Conservation (phyloP, 1,140 invertebrate genomes). For the Wiebesia pumilae region DNA sequence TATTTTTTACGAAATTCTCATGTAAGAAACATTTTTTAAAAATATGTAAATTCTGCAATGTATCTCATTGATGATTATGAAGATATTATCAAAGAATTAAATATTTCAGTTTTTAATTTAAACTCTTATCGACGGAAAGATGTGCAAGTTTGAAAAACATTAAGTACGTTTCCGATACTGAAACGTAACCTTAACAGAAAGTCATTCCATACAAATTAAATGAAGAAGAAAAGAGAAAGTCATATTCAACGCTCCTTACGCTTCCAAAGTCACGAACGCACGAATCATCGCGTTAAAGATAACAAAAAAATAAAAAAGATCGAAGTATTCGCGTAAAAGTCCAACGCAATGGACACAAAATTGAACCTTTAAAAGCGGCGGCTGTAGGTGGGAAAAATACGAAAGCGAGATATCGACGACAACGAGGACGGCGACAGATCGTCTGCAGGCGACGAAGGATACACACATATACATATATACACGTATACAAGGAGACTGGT, state of each 20-base stretch:
- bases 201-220: neutral
- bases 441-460: constrained; percentile 37
- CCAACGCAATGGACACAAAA: neutral
- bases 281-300: neutral
- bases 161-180: neutral
- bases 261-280: neutral
- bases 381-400: constrained; percentile 5
- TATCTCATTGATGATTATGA: neutral
- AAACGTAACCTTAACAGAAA: neutral
- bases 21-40: too few species aligned
- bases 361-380: constrained; percentile 13
- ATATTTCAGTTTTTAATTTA: neutral
- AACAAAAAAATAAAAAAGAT: neutral
- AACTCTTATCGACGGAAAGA: neutral
- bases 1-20: neutral
- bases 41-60: neutral
- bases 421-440: neutral
- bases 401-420: constrained; percentile 28
- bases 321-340: constrained; percentile 11
- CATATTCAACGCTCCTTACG: neutral
- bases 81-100: neutral
- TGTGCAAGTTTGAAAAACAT: neutral
- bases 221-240: neutral
- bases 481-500: constrained; percentile 45
- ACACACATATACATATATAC: constrained; percentile 15